These are phyloP conservation scores for Eupithecia centaureata DNA, from an alignment of 2,888 invertebrate genomes.

Conservation along the genomic window DNA sequence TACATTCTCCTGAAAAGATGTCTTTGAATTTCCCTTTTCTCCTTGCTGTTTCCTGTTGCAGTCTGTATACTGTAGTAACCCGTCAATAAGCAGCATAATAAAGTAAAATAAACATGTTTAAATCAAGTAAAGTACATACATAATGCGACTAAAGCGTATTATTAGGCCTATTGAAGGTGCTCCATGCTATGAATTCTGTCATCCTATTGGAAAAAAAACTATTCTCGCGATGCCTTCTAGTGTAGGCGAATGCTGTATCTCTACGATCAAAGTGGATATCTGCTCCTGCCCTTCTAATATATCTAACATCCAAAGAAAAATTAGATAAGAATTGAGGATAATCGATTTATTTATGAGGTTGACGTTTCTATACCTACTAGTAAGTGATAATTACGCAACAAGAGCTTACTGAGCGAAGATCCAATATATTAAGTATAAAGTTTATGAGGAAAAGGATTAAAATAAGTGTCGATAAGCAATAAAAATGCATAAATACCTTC, in stretches of 20 bases:
- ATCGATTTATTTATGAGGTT: constrained; percentile 84
- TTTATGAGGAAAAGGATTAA: constrained; percentile 52
- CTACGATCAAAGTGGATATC: constrained; percentile 60
- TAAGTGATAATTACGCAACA: constrained; percentile 80
- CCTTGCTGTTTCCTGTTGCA: constrained; percentile 90
- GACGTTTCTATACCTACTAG: constrained; percentile 80
- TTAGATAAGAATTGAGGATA: constrained; percentile 80
- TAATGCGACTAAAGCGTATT: constrained; percentile 78
- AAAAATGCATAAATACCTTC: constrained; percentile 88
- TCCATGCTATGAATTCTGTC: constrained; percentile 69
- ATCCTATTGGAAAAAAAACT: constrained; percentile 62
- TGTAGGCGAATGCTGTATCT: constrained; percentile 50
- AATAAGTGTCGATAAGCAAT: constrained; percentile 40
- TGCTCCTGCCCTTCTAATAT: constrained; percentile 59
- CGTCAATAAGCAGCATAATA: constrained; percentile 87
- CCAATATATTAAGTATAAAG: constrained; percentile 55
- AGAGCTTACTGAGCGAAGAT: constrained; percentile 66
- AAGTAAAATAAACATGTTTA: constrained; percentile 80
- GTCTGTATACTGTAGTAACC: constrained; percentile 89
- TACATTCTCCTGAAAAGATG: constrained; percentile 93
- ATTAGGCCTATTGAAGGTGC: constrained; percentile 73
- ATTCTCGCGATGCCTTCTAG: constrained; percentile 41
- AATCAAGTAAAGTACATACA: constrained; percentile 76
- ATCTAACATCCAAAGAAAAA: constrained; percentile 69
- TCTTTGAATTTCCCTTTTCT: constrained; percentile 94